A percentile compares a stretch with the other conserved stretches of the same genome.
phyloP scores from a whole-genome alignment of 2,888 invertebrate genomes.

The Bembecia ichneumoniformis region DNA sequence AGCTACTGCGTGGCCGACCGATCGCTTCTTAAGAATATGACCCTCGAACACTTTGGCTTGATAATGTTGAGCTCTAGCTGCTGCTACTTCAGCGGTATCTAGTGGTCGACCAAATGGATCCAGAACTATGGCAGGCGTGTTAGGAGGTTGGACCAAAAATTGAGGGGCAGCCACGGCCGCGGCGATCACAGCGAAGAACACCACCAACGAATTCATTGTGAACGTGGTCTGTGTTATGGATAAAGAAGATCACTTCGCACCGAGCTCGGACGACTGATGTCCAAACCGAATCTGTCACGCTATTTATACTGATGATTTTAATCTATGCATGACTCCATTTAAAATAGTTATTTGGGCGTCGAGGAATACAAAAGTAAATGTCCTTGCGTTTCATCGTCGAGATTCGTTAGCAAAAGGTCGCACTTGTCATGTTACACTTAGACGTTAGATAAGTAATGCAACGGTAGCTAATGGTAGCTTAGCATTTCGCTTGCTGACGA shows the following conservation, averaged over 20 bases:
- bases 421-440: constrained; percentile 3
- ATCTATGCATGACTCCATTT: constrained; percentile 30
- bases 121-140: neutral
- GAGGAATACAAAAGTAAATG: constrained; percentile 34
- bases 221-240: constrained; percentile 49
- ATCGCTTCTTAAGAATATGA: constrained; percentile 23
- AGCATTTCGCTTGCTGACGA: constrained; percentile 29
- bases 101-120: constrained; percentile 2
- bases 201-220: constrained; percentile 56
- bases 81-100: constrained; percentile 5
- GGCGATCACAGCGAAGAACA: constrained; percentile 46
- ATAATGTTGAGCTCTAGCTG: constrained; percentile 5
- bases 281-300: constrained; percentile 20
- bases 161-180: constrained; percentile 29
- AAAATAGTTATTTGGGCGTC: constrained; percentile 32
- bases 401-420: constrained; percentile 22
- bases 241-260: constrained; percentile 50
- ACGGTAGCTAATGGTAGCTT: constrained; percentile 20
- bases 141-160: neutral
- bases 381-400: constrained; percentile 38
- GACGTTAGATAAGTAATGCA: neutral
- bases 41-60: constrained; percentile 2
- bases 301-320: constrained; percentile 50
- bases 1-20: constrained; percentile 24
- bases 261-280: constrained; percentile 41